A percentile compares a stretch with the other conserved stretches of the same genome.
phyloP scores from a whole-genome alignment of 2,888 invertebrate species.

The Drosophila austrosaltans region DNA sequence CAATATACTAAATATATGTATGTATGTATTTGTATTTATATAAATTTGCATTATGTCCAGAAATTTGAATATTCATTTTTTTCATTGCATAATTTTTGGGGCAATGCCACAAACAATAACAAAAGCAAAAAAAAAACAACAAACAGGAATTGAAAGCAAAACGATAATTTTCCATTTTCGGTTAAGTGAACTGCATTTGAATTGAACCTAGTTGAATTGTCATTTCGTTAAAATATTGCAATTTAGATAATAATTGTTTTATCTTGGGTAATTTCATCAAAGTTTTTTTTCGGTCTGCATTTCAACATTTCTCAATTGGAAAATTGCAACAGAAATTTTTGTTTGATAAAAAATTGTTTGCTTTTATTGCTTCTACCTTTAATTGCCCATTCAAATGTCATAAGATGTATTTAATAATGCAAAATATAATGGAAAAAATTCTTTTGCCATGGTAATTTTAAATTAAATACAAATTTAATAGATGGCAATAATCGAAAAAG shows the following conservation, averaged over 20 bases:
- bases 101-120: neutral
- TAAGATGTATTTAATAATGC: too few relatives aligned
- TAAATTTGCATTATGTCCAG: slow-evolving; percentile 23
- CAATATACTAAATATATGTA: slow-evolving; percentile 1
- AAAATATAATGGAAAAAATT: too few relatives aligned
- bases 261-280: neutral
- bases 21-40: slow-evolving; percentile 11
- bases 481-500: too few relatives aligned
- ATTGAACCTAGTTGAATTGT: slow-evolving; percentile 2
- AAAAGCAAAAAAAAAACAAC: too few relatives aligned
- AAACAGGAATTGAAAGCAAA: neutral
- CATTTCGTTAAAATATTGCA: neutral
- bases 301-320: neutral
- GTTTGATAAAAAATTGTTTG: too few relatives aligned
- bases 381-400: too few relatives aligned
- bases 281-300: neutral
- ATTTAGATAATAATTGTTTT: slow-evolving; percentile 9
- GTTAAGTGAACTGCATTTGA: slow-evolving; percentile 8
- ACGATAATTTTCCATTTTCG: slow-evolving; percentile 11
- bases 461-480: too few relatives aligned
- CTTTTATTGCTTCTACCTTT: too few relatives aligned
- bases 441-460: too few relatives aligned
- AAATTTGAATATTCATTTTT: slow-evolving; percentile 17
- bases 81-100: slow-evolving; percentile 6
- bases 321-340: neutral